These are phyloP conservation scores for Passer montanus DNA, from an alignment of 2,113 vertebrate species.

Conservation along the genomic window DNA sequence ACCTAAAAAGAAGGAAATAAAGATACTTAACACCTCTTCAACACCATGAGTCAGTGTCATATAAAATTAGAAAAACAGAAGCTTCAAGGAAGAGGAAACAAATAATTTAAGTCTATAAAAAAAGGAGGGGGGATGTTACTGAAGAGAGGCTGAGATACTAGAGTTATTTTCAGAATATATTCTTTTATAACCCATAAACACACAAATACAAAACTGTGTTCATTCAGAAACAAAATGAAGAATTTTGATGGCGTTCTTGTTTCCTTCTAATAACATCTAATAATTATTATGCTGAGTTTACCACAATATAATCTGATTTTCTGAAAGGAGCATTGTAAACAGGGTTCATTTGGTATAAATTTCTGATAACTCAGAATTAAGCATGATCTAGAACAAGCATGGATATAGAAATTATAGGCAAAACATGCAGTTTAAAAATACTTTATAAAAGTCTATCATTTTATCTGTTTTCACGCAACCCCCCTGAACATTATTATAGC, in stretches of 20 bases:
- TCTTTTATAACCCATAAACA: neutral
- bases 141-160: neutral
- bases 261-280: neutral
- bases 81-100: neutral
- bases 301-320: neutral
- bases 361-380: neutral
- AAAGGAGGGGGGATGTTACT: neutral
- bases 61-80: neutral
- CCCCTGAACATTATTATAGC: neutral
- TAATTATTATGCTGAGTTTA: neutral
- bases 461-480: neutral
- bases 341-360: neutral
- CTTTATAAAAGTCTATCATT: neutral
- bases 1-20: constrained; percentile 19
- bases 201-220: neutral
- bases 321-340: neutral
- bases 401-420: neutral
- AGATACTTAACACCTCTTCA: constrained; percentile 6
- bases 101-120: neutral
- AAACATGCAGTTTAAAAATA: neutral
- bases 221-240: neutral
- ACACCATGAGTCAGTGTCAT: neutral
- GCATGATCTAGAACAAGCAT: no score
- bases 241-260: neutral
- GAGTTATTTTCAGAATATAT: neutral